phyloP scores from a whole-genome alignment of 2,888 invertebrate genomes.

The Dynastes hyllus region DNA sequence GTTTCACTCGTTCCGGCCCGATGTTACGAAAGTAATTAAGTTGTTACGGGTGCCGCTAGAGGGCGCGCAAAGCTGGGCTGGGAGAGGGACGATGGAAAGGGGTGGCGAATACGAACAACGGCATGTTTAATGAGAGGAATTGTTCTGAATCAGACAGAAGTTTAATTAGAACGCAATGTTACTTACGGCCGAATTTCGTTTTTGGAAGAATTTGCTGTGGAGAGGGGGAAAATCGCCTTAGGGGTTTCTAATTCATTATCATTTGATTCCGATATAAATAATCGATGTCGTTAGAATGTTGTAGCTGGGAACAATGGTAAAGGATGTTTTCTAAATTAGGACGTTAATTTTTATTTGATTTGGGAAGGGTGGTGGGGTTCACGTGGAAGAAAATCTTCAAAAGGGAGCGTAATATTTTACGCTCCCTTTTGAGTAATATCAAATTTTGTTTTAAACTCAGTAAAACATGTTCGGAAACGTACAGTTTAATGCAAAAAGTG shows the following conservation, averaged over 20 bases:
- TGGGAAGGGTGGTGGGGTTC: no score
- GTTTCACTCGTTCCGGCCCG: conserved; percentile 24
- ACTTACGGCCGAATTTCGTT: conserved; percentile 4
- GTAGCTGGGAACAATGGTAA: no score
- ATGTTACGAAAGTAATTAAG: conserved; percentile 63
- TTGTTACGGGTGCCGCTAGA: conserved; percentile 57
- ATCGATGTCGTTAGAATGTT: no score
- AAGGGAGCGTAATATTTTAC: no score
- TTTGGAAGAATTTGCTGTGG: no score
- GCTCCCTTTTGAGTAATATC: no score
- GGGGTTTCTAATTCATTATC: conserved; percentile 27
- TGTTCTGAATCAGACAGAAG: conserved; percentile 65
- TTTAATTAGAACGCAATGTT: conserved; percentile 62
- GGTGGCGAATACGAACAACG: conserved; percentile 49
- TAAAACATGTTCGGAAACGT: no score
- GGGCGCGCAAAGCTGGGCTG: background rate
- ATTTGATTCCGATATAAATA: conserved; percentile 21
- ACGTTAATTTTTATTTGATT: no score
- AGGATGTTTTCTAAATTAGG: no score
- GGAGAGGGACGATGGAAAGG: background rate
- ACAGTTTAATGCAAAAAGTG: no score
- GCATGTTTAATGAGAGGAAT: conserved; percentile 64
- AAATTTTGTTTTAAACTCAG: no score
- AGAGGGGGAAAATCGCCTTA: background rate
- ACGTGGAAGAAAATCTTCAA: no score